Evolutionary conservation across 2,888 invertebrate genomes (phyloP).

Genomic region (Tipula vernalis): DNA sequence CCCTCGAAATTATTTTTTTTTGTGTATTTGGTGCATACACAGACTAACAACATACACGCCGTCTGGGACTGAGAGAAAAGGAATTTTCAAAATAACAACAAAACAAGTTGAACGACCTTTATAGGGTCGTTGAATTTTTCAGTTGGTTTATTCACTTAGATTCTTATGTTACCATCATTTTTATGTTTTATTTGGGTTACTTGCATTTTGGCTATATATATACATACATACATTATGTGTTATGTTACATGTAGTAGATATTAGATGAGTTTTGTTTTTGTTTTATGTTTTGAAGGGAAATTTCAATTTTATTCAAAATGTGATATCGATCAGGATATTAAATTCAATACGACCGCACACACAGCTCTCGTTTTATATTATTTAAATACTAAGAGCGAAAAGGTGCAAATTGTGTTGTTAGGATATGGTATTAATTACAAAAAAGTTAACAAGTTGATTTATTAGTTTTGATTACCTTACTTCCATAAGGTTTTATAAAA

Average conservation of each 20-base stretch:
- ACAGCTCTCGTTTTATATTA: not conserved
- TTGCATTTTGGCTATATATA: not conserved
- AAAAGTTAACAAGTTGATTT: not conserved
- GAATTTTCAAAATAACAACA: not conserved
- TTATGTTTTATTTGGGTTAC: not conserved
- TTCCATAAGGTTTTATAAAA: not conserved
- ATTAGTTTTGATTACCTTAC: not conserved
- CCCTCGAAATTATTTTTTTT: not conserved
- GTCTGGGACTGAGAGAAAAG: not conserved
- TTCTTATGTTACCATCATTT: not conserved
- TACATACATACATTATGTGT: not conserved
- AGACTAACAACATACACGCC: not conserved
- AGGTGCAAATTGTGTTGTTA: not conserved
- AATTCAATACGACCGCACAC: not conserved
- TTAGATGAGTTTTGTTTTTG: not conserved
- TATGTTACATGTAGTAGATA: not conserved
- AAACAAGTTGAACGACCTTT: not conserved
- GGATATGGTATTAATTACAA: not conserved
- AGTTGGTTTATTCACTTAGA: conserved; percentile 4
- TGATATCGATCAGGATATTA: not conserved
- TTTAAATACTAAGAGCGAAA: not conserved
- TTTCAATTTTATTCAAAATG: not conserved
- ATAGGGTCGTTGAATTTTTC: not conserved
- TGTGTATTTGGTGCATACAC: not conserved
- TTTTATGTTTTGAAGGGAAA: not conserved